Conservation (phyloP, 2,113 vertebrate genomes). For the Hippoglossus stenolepis region DNA sequence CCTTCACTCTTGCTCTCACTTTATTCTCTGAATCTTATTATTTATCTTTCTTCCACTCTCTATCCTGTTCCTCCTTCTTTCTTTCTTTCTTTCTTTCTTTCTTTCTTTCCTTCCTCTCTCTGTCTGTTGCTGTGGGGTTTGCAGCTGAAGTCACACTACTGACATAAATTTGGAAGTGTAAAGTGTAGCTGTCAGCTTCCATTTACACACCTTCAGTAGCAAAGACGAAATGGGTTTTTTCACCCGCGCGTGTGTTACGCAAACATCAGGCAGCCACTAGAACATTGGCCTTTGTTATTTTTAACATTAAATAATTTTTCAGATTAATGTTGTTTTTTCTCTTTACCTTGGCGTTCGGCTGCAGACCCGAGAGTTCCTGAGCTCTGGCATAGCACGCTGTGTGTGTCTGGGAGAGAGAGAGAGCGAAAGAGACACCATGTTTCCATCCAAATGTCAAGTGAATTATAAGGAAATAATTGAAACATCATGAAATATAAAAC, state of each 20-base stretch:
- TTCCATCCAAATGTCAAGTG: conserved; percentile 38
- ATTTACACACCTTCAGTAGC: conserved; percentile 49
- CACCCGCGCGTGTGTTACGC: conserved; percentile 31
- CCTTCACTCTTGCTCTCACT: conserved; percentile 53
- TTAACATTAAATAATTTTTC: conserved; percentile 60
- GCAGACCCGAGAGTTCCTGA: conserved; percentile 12
- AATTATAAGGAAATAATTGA: conserved; percentile 31
- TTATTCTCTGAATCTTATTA: neutral
- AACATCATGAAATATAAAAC: conserved; percentile 37
- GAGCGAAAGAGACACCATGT: conserved; percentile 21
- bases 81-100: neutral
- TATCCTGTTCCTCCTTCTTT: neutral
- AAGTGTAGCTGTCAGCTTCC: conserved; percentile 70
- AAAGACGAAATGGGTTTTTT: conserved; percentile 28
- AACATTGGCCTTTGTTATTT: conserved; percentile 56
- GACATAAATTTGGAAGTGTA: conserved; percentile 71
- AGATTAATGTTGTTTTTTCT: conserved; percentile 53
- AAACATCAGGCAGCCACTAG: conserved; percentile 27
- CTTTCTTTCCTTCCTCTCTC: neutral
- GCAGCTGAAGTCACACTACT: conserved; percentile 52
- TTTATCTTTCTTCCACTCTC: conserved; percentile 28
- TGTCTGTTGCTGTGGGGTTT: conserved; percentile 44
- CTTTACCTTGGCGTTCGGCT: conserved; percentile 46
- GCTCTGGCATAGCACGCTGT: neutral
- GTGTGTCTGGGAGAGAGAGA: conserved; percentile 5